Conservation (phyloP, 2,113 vertebrate genomes). For the Apistogramma diplotaenia region DNA sequence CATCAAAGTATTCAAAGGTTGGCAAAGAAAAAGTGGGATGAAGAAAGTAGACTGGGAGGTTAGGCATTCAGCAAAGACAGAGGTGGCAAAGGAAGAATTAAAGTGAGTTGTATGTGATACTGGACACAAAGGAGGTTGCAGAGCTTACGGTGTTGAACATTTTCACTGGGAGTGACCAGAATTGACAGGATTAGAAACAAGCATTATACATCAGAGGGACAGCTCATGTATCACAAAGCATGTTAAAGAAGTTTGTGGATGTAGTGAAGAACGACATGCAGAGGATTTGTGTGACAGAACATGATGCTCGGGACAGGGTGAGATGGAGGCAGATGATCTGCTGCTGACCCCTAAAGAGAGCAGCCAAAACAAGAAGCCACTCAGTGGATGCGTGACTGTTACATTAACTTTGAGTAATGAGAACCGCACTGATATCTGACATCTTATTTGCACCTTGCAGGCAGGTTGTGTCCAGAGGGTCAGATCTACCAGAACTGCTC, state of each 20-base stretch:
- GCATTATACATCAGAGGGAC: neutral
- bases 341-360: neutral
- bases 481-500: conserved; percentile 90
- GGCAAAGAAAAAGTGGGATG: neutral
- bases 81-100: neutral
- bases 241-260: neutral
- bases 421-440: neutral
- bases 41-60: neutral
- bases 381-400: neutral
- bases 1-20: neutral
- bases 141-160: neutral
- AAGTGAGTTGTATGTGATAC: neutral
- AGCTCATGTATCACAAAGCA: neutral
- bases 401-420: neutral
- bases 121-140: neutral
- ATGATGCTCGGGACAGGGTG: neutral
- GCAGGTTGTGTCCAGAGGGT: conserved; percentile 79
- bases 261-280: neutral
- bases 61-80: neutral
- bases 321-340: neutral
- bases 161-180: neutral
- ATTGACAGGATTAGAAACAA: neutral
- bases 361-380: neutral
- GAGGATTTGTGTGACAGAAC: neutral
- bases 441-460: conserved; percentile 59